These are phyloP conservation scores for Sapayoa aenigma DNA, from an alignment of 2,113 vertebrate genomes.

Conservation along the genomic window DNA sequence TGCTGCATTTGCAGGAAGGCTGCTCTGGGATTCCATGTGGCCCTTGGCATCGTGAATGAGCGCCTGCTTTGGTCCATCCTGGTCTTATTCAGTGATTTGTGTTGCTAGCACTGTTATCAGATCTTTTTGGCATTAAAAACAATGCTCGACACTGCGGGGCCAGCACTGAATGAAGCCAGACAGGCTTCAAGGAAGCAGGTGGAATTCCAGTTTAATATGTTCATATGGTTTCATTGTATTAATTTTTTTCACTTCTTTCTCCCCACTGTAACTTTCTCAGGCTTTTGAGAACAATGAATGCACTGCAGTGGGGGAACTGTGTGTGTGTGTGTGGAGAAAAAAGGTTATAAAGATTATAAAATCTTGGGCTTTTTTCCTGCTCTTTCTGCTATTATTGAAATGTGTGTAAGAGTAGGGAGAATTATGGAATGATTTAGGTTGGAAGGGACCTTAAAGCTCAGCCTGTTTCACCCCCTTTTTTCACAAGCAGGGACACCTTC, in stretches of 20 bases:
- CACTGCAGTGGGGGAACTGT: not conserved
- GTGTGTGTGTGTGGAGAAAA: not conserved
- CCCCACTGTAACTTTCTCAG: not conserved
- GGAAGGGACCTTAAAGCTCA: not conserved
- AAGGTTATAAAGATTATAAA: not conserved
- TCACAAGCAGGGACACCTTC: not conserved
- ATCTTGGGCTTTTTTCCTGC: not conserved
- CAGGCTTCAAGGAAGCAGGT: not conserved
- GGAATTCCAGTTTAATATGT: not conserved
- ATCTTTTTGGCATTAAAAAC: not conserved
- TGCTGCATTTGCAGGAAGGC: not conserved
- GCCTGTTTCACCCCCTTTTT: accelerated
- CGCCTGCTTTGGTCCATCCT: accelerated
- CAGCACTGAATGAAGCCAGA: not conserved
- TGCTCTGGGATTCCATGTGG: not conserved
- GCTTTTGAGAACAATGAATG: not conserved
- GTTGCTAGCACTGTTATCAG: not conserved
- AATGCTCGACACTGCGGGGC: not conserved
- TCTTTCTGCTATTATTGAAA: not conserved
- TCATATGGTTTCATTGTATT: not conserved
- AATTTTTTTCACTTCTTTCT: not conserved
- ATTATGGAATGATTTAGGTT: not conserved
- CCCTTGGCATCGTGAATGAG: not conserved
- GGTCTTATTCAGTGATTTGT: not conserved
- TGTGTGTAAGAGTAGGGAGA: not conserved